Base-by-base conservation (phyloP, 2,888 invertebrate genomes). In the Allygus modestus region DNA sequence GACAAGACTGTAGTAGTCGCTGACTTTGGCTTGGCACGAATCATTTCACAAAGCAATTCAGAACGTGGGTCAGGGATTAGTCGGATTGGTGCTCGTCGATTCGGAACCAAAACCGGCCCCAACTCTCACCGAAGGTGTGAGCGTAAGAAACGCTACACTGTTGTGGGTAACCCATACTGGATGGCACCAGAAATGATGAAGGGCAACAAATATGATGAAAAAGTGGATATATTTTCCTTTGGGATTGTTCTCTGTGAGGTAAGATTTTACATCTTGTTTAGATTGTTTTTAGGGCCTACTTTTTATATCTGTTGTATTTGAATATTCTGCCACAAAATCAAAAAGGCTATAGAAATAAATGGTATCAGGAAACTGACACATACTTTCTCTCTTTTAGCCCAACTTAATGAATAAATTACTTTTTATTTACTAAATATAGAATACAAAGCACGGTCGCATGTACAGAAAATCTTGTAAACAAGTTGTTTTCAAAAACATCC, bases 101-200 rank as follows among this genome's bases (percentile, higher is more conserved):
- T 90, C 15, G 89, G 90, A 0, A 89, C 88, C 84, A 89, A 86
- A 85, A 28, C 69, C 20, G 81, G 73, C 12, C 81, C 73, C 0
- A 81, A 83, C 33, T 83, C 84, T 5, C 91, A 91, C 81, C 93
- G 95, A 85, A 94, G 94, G 77, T 92, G 93, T 77, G 94, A 95
- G 88, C 92, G 97, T 0, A 93, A 97, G 87, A 98, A 98, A 89
- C 92, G 98, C 17, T 98, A 98, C 90, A 98, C 98, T 0, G 98
- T 98, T 37, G 98, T 98, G 0, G 98, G 98, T 0, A 98, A 97
- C 92, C 98, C 98, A 0, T 98, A 98, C 91, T 98, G 98, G 98
- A 98, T 98, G 98, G 98, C 98, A 0, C 98, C 98, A 0, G 98
- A 98, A 91, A 98, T 98, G 98, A 97, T 98, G 97, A 97, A 96